Base-by-base conservation (phyloP, 2,113 vertebrate genomes). In the Salvator merianae region DNA sequence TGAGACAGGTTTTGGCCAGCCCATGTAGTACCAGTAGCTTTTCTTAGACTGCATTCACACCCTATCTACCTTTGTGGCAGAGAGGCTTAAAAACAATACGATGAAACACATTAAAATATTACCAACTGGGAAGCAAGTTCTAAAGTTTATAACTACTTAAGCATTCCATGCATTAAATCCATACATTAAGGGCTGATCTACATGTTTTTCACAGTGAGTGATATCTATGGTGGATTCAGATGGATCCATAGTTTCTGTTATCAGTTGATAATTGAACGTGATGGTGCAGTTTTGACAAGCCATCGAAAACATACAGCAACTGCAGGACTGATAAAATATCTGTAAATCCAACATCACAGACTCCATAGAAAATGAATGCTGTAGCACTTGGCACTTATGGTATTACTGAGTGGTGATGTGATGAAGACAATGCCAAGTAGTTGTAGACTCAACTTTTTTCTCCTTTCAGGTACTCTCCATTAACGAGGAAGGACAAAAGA, bases 401-500 rank as follows among this genome's bases (percentile, higher is more conserved):
- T 38, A 30, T 72, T 2, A 7, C 10, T 63, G 16, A n/a, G 28
- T 43, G 70, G 40, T 9, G 47, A 22, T 24, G n/a, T 43, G 18
- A 14, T 81, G 26, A 22, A 65, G 14, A 34, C 47, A 7, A 24
- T 20, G 81, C 3, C 0, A 36, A 8, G 14, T 24, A 14, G 65
- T 74, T 1, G 5, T 65, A 2, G 0, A 53, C 76, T 53, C 82
- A 30, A 62, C 0, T 32, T 8, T 1, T 40, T 32, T 86, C 87
- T 91, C 74, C 32, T 91, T 92, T 69, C 88, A 97, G 97, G 96
- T 97, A 43, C 93, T 97, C 62, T 97, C 96, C 0, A 97, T 97
- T 82, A 97, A 96, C 0, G 97, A 97, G 82, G 97, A 97, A 77
- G 97, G 97, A 7, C 97, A 97, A 86, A 97, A 94, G 92, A 93